These are phyloP conservation scores for Styela plicata DNA, from an alignment of 23 tunicate species.

Conservation along the genomic window DNA sequence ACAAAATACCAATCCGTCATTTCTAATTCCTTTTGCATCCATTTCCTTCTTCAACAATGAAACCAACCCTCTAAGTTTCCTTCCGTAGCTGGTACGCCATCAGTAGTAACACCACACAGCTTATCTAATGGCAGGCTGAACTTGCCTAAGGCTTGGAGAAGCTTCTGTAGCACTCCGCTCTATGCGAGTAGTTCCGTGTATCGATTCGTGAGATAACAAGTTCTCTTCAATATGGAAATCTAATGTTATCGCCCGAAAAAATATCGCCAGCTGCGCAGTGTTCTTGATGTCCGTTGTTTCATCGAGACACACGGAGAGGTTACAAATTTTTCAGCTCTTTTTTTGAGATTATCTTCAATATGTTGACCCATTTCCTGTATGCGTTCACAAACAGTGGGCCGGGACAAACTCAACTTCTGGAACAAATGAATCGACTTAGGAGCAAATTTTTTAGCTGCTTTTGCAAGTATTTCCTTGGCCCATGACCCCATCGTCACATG, in stretches of 20 bases:
- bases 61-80: too few relatives aligned
- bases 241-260: slow-evolving; percentile 14
- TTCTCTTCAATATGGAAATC: slow-evolving; percentile 26
- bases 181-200: slow-evolving; percentile 35
- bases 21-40: slow-evolving; percentile 45
- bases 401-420: slow-evolving; percentile 59
- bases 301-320: slow-evolving; percentile 49
- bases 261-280: slow-evolving; percentile 13
- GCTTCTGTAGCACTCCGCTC: neutral
- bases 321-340: slow-evolving; percentile 19
- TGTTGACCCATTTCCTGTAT: slow-evolving; percentile 66
- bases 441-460: slow-evolving; percentile 34
- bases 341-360: slow-evolving; percentile 58
- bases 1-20: slow-evolving; percentile 32
- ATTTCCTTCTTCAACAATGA: too few relatives aligned
- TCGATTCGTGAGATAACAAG: slow-evolving; percentile 26
- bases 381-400: slow-evolving; percentile 63
- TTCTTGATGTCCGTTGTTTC: slow-evolving; percentile 42
- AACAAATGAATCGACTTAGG: slow-evolving; percentile 54
- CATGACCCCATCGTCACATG: slow-evolving; percentile 44
- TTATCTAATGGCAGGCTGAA: slow-evolving; percentile 15
- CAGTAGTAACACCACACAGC: slow-evolving; percentile 25
- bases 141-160: too few relatives aligned
- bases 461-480: slow-evolving; percentile 37
- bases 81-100: slow-evolving; percentile 27